Evolutionary conservation across 2,113 vertebrate genomes (phyloP).

Genomic region (Misgurnus anguillicaudatus): DNA sequence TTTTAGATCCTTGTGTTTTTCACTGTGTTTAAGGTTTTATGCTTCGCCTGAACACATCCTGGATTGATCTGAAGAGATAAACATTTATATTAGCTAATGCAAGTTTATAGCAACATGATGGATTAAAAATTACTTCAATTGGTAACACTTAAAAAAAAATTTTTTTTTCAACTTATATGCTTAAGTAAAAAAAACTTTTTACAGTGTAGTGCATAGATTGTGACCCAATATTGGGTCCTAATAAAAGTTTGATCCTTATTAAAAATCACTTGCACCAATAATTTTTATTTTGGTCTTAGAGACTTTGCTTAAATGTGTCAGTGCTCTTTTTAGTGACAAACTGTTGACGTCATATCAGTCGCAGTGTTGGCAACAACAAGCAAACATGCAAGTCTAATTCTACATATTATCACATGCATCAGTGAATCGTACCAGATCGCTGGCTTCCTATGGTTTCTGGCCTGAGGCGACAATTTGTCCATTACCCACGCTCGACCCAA

Average conservation of each 20-base stretch:
- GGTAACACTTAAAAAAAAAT: too few species aligned
- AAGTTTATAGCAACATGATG: background rate
- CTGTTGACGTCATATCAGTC: slow-evolving; percentile 26
- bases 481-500: slow-evolving; percentile 39
- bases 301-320: slow-evolving; percentile 7
- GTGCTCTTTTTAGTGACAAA: background rate
- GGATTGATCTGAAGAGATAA: slow-evolving; percentile 37
- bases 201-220: too few species aligned
- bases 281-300: background rate
- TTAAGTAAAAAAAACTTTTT: too few species aligned
- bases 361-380: slow-evolving; percentile 10
- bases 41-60: slow-evolving; percentile 27
- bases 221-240: too few species aligned
- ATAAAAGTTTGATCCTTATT: too few species aligned
- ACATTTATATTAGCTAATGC: slow-evolving; percentile 17
- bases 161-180: too few species aligned
- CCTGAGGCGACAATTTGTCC: slow-evolving; percentile 45
- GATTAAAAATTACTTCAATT: too few species aligned
- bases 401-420: slow-evolving; percentile 48
- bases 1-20: slow-evolving; percentile 53
- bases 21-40: background rate
- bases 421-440: slow-evolving; percentile 48
- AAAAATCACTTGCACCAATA: background rate
- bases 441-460: slow-evolving; percentile 42
- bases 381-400: background rate